Conservation (phyloP, 2,888 invertebrate genomes). For the Eustalomyia histrio region DNA sequence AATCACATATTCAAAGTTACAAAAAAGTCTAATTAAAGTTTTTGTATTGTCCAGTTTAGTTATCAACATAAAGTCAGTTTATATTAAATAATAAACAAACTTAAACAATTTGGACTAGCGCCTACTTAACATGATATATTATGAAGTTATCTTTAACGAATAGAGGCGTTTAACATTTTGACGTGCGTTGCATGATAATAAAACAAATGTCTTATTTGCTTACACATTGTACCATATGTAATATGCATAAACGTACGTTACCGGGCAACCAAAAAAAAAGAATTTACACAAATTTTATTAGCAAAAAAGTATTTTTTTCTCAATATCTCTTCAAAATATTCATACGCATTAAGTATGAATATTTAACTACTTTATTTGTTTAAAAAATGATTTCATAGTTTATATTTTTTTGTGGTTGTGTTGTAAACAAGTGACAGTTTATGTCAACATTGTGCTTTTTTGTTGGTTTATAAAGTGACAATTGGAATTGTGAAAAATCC, state of each 20-base stretch:
- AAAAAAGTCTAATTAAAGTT: too few species aligned
- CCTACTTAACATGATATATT: slow-evolving; percentile 68
- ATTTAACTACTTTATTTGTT: slow-evolving; percentile 18
- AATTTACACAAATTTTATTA: slow-evolving; percentile 18
- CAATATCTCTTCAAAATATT: neutral
- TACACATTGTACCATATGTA: slow-evolving; percentile 3
- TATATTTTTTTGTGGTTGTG: slow-evolving; percentile 6
- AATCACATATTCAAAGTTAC: too few species aligned
- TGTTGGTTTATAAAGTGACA: slow-evolving; percentile 54
- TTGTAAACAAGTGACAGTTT: slow-evolving; percentile 61
- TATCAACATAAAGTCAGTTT: slow-evolving; percentile 47
- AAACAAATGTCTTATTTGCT: slow-evolving; percentile 54
- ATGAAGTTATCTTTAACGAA: slow-evolving; percentile 66
- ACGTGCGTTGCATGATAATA: slow-evolving; percentile 68
- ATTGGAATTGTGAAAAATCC: slow-evolving; percentile 36
- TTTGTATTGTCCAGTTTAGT: slow-evolving; percentile 19
- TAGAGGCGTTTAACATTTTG: slow-evolving; percentile 68
- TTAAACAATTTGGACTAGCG: slow-evolving; percentile 64
- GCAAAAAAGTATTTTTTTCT: neutral
- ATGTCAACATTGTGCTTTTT: slow-evolving; percentile 55
- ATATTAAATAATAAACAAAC: slow-evolving; percentile 50
- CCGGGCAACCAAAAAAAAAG: slow-evolving; percentile 28
- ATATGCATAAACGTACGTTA: neutral
- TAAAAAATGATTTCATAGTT: neutral
- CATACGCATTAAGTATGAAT: slow-evolving; percentile 26